These are phyloP conservation scores for Tenthredo mesomela DNA, from an alignment of 2,888 invertebrate species.

Conservation along the genomic window DNA sequence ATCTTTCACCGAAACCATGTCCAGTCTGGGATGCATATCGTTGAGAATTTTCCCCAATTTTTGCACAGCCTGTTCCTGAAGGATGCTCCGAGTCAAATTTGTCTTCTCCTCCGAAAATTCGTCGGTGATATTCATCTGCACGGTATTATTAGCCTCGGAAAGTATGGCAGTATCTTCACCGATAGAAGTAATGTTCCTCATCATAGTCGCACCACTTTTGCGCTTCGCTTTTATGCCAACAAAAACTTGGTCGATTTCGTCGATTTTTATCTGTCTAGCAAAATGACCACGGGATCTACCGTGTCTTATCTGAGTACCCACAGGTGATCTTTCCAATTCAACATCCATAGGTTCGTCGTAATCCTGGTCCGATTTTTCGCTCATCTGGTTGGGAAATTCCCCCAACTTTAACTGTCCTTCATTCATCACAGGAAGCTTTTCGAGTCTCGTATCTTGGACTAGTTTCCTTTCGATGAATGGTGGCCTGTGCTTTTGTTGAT, in stretches of 20 bases:
- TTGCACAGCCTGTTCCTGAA: constrained; percentile 55
- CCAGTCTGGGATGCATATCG: constrained; percentile 43
- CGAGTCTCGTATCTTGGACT: constrained; percentile 50
- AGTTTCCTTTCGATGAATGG: constrained; percentile 71
- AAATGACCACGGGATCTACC: constrained; percentile 77
- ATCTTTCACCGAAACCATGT: constrained; percentile 52
- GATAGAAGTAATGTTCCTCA: constrained; percentile 6
- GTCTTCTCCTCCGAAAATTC: constrained; percentile 47
- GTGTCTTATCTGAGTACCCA: constrained; percentile 76
- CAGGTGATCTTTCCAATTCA: constrained; percentile 63
- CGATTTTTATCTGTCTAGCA: constrained; percentile 60
- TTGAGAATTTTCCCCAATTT: constrained; percentile 57
- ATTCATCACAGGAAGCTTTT: constrained; percentile 12
- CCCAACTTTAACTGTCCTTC: constrained; percentile 43
- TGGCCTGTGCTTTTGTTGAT: constrained; percentile 71
- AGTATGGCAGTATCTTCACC: constrained; percentile 13
- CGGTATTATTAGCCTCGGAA: constrained; percentile 13
- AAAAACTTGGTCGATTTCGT: constrained; percentile 52
- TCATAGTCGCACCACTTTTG: neutral
- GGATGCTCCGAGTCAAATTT: constrained; percentile 40
- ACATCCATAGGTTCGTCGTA: constrained; percentile 54
- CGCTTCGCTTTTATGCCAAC: constrained; percentile 32
- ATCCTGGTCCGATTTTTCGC: constrained; percentile 50
- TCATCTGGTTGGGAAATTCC: neutral
- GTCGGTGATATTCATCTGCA: constrained; percentile 55